These are phyloP conservation scores for Gopherus flavomarginatus DNA, from an alignment of 2,113 vertebrate genomes.

Conservation along the genomic window DNA sequence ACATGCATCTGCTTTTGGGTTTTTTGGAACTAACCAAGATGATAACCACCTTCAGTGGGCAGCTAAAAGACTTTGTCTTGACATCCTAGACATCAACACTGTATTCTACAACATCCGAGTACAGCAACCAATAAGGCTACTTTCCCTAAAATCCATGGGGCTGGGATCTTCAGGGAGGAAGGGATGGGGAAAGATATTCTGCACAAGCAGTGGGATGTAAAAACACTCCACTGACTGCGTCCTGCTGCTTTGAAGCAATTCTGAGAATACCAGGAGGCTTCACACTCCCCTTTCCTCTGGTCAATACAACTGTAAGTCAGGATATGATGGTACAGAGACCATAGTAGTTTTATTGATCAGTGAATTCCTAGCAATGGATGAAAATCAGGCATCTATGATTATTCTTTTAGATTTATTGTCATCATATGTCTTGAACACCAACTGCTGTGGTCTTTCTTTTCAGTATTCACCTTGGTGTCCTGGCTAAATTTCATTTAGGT, in stretches of 20 bases:
- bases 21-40: background rate
- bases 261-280: background rate
- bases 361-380: background rate
- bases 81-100: background rate
- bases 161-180: background rate
- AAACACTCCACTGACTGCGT: background rate
- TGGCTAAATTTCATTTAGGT: background rate
- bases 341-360: background rate
- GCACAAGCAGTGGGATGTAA: background rate
- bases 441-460: background rate
- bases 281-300: background rate
- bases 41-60: background rate
- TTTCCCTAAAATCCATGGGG: background rate
- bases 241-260: background rate
- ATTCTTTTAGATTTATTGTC: background rate
- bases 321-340: background rate
- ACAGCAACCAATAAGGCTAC: background rate
- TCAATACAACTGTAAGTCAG: background rate
- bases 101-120: accelerated
- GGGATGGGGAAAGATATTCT: background rate
- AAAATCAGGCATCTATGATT: background rate
- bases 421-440: background rate
- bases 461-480: background rate
- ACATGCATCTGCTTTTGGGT: accelerated
- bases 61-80: background rate